Evolutionary conservation across 1,140 invertebrate genomes (phyloP), one percentile per base, ranked within the genome.

Genomic region (Thalassaphorura encarpata): DNA sequence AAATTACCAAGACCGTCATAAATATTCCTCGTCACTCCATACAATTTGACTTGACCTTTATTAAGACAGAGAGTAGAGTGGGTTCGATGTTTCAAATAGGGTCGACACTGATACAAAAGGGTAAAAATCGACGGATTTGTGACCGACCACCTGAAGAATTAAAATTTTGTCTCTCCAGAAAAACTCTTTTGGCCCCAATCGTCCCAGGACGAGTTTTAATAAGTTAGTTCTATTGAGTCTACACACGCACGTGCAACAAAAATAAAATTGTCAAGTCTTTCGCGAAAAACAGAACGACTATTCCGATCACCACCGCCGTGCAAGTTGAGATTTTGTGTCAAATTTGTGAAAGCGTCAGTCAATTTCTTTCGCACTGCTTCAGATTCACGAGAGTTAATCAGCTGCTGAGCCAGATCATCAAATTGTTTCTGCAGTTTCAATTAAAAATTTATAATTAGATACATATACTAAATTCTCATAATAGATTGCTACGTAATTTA

Each of bases 181-280:
- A n/a, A n/a, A n/a, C n/a, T n/a, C n/a, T n/a, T n/a, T n/a, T n/a
- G n/a, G n/a, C n/a, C n/a, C n/a, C n/a, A n/a, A n/a, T n/a, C n/a
- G n/a, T n/a, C n/a, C n/a, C n/a, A n/a, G n/a, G n/a, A n/a, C n/a
- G n/a, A n/a, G n/a, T n/a, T n/a, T n/a, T n/a, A 49, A 13, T 49
- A 8, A 15, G 21, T 49, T 26, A 11, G 8, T 49, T n/a, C 11
- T 41, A 33, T 31, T 58, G 27, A 63, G 42, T 63, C 52, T 57
- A 63, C 57, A 56, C 61, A 60, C 28, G 57, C 57, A 16, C 52
- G 49, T 6, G 54, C 61, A 24, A 49, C 41, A 54, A 63, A 63
- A 27, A 63, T 60, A 54, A 63, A 63, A 36, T 24, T 52, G 26
- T 63, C 61, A 28, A 63, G 29, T 41, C 61, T 16, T 46, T 63